Evolutionary conservation across 2,113 vertebrate genomes (phyloP).

Genomic region (Phrynosoma blainvillii): DNA sequence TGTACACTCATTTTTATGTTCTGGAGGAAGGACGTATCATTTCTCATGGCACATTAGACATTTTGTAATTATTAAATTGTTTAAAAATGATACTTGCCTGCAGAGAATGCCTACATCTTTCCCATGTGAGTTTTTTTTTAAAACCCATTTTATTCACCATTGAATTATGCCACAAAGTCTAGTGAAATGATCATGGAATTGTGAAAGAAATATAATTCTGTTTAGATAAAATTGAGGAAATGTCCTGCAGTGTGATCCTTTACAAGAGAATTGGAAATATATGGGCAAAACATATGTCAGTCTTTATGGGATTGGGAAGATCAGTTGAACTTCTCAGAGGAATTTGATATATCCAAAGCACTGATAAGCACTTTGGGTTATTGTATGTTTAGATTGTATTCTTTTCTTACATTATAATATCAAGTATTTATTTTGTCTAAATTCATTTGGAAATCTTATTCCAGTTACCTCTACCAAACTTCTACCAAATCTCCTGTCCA

Average conservation of each 20-base stretch:
- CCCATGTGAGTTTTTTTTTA: too few relatives aligned
- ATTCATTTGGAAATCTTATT: background rate
- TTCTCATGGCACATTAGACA: background rate
- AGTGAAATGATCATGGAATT: too few relatives aligned
- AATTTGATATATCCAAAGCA: background rate
- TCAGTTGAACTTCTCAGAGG: background rate
- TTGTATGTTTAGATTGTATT: background rate
- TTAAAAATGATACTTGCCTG: background rate
- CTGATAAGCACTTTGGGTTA: slow-evolving; percentile 7
- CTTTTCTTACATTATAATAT: slow-evolving; percentile 17
- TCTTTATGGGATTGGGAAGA: background rate
- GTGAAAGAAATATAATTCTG: too few relatives aligned
- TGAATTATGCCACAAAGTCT: too few relatives aligned
- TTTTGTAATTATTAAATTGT: background rate
- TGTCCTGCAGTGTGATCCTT: too few relatives aligned
- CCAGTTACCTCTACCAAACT: slow-evolving; percentile 4
- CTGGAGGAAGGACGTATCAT: background rate
- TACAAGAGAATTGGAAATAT: background rate
- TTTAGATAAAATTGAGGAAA: too few relatives aligned
- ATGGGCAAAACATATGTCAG: background rate
- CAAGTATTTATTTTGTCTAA: slow-evolving; percentile 25
- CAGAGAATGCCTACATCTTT: background rate
- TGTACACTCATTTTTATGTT: background rate
- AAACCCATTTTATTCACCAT: too few relatives aligned
- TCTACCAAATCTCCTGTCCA: background rate